Percentiles rank a stretch among this genome's conserved stretches.
These are phyloP conservation scores for Muscicapa striata DNA, from an alignment of 2,797 vertebrate genomes.

Conservation along the genomic window DNA sequence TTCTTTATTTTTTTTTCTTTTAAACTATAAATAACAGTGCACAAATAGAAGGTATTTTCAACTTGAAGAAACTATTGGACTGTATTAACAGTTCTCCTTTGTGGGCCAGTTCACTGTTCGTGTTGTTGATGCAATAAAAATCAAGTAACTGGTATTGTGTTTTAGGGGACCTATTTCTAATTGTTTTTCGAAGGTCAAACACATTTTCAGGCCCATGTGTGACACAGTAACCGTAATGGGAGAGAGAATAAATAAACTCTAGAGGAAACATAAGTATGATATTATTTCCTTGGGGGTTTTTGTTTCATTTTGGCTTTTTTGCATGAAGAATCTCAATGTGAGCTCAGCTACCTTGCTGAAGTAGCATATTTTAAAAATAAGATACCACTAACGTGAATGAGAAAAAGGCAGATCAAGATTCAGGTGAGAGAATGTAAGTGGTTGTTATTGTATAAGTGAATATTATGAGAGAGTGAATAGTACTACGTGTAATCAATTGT, in stretches of 20 bases:
- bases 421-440: background rate
- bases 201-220: background rate
- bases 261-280: background rate
- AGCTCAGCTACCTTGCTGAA: background rate
- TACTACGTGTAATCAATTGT: background rate
- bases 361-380: constrained; percentile 3
- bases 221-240: background rate
- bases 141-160: background rate
- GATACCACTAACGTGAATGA: background rate
- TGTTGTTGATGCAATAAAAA: background rate
- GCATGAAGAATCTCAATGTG: background rate
- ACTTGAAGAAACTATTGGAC: background rate
- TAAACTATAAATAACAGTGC: background rate
- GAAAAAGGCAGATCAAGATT: background rate
- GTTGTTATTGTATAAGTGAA: background rate
- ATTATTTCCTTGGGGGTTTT: background rate
- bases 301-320: background rate
- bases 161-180: background rate
- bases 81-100: background rate
- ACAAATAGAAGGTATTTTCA: background rate
- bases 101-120: background rate
- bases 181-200: background rate
- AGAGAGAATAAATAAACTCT: background rate
- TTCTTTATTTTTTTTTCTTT: background rate
- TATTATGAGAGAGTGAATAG: background rate